Evolutionary conservation across 1,140 invertebrate species (phyloP).

Genomic region (Drosophila elegans): DNA sequence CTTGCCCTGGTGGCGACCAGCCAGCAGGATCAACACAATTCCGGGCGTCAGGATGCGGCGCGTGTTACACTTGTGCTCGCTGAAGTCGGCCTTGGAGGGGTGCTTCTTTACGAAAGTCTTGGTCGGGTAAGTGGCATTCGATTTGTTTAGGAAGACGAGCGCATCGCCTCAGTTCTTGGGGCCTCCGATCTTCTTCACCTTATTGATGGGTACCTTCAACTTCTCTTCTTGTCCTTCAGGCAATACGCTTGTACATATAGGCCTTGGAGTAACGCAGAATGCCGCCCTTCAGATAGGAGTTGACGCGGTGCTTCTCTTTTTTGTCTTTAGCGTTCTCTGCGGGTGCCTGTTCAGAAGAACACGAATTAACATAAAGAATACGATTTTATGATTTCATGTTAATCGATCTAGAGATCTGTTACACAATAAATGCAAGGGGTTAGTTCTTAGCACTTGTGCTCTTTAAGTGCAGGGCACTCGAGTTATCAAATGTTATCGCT

Average conservation of each 20-base stretch:
- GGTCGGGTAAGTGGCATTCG: constrained; percentile 92
- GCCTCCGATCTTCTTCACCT: constrained; percentile 95
- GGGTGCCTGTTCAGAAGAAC: no score
- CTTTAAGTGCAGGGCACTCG: no score
- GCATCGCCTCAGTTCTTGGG: constrained; percentile 97
- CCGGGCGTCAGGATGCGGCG: constrained; percentile 94
- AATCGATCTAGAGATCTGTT: no score
- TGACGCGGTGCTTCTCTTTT: constrained; percentile 80
- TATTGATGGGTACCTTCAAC: constrained; percentile 89
- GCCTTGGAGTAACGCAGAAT: constrained; percentile 83
- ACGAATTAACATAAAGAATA: no score
- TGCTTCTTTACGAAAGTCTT: constrained; percentile 87
- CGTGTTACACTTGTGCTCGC: constrained; percentile 90
- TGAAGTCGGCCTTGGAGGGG: constrained; percentile 89
- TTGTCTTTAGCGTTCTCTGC: constrained; percentile 84
- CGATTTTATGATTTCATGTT: no score
- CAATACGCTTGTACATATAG: constrained; percentile 84
- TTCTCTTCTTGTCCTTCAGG: constrained; percentile 80
- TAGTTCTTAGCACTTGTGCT: no score
- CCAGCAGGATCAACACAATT: constrained; percentile 96
- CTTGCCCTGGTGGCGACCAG: constrained; percentile 98
- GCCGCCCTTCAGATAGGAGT: constrained; percentile 81
- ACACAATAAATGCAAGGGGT: no score
- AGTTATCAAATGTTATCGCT: no score
- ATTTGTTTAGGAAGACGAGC: constrained; percentile 92